Evolutionary conservation across 2,888 invertebrate genomes (phyloP).

Genomic region (Esperia sulphurella): DNA sequence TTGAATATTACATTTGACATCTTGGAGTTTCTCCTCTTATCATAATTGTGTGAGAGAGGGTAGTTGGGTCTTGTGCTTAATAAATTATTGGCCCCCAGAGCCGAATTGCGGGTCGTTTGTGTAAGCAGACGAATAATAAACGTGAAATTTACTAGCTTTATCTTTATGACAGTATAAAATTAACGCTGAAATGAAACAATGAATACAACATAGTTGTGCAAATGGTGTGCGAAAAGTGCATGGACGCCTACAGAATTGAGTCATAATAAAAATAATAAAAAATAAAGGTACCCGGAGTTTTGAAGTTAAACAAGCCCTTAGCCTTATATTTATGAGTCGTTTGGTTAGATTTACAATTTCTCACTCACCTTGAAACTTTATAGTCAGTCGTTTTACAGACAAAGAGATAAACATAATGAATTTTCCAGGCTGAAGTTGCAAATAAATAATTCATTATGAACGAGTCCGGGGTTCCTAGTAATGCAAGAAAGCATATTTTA

Average conservation of each 20-base stretch:
- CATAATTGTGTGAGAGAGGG: constrained; percentile 28
- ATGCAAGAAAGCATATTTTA: constrained; percentile 63
- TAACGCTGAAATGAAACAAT: constrained; percentile 5
- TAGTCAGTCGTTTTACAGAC: constrained; percentile 38
- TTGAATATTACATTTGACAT: constrained; percentile 65
- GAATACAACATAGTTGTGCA: constrained; percentile 3
- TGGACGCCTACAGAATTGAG: constrained; percentile 20
- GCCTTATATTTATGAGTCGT: constrained; percentile 43
- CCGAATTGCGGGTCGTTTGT: constrained; percentile 8
- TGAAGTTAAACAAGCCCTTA: constrained; percentile 39
- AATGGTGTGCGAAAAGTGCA: no score
- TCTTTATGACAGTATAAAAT: constrained; percentile 10
- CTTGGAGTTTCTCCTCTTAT: constrained; percentile 50
- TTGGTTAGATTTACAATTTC: constrained; percentile 50
- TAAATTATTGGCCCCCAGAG: constrained; percentile 29
- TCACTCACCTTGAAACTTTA: constrained; percentile 45
- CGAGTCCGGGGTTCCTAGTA: constrained; percentile 54
- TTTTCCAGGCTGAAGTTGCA: constrained; percentile 56
- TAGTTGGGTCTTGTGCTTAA: constrained; percentile 34
- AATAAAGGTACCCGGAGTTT: constrained; percentile 24
- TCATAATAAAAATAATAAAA: constrained; percentile 36
- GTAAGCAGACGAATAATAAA: constrained; percentile 6
- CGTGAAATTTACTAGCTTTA: constrained; percentile 5
- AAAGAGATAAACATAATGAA: constrained; percentile 55
- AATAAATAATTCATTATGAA: constrained; percentile 72